phyloP scores from a whole-genome alignment of 2,888 invertebrate species.

The Rotaria socialis region DNA sequence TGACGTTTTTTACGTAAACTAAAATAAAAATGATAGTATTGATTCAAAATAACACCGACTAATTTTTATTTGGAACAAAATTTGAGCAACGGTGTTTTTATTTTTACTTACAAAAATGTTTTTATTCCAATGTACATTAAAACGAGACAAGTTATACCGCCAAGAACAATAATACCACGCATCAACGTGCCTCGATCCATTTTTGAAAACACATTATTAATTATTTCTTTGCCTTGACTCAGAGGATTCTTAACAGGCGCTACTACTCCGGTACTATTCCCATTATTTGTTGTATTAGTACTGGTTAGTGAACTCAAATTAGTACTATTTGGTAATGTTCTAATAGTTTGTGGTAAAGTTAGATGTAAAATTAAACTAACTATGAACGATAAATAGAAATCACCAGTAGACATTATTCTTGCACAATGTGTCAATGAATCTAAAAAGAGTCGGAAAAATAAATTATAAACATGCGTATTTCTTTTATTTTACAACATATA shows the following conservation, averaged over 20 bases:
- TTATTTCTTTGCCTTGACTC: not conserved
- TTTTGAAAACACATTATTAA: not conserved
- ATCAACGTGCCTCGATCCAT: slow-evolving; percentile 3
- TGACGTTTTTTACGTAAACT: slow-evolving; percentile 36
- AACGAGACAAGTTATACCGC: not conserved
- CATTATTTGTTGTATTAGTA: not conserved
- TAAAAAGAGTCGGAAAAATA: not conserved
- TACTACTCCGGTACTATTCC: not conserved
- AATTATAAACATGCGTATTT: not conserved
- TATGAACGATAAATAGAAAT: not conserved
- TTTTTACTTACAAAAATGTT: not conserved
- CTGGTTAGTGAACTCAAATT: not conserved
- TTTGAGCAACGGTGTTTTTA: no score
- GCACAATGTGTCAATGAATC: not conserved
- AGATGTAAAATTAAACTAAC: not conserved
- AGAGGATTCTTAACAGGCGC: not conserved
- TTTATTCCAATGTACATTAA: slow-evolving; percentile 19
- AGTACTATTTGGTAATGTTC: not conserved
- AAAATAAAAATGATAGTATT: not conserved
- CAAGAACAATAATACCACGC: not conserved
- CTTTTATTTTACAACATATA: not conserved
- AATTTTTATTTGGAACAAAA: no score
- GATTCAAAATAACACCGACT: no score
- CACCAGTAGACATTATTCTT: not conserved
- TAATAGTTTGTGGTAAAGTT: not conserved